These are phyloP conservation scores for Euproctis similis DNA, from an alignment of 2,888 invertebrate genomes.

Conservation along the genomic window DNA sequence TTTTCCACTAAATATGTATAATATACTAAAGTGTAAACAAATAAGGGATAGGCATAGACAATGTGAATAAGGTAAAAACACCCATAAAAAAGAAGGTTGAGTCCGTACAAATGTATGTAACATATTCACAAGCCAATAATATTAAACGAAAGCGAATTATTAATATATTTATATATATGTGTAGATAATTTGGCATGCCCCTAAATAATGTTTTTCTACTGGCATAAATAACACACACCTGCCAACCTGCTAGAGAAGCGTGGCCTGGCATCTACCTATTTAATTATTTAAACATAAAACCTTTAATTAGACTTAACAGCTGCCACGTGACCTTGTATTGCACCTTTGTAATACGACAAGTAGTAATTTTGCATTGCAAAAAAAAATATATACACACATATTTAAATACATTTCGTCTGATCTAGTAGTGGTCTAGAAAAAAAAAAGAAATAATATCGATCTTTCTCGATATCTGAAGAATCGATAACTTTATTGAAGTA, in stretches of 20 bases:
- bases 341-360: slow-evolving; percentile 66
- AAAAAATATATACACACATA: slow-evolving; percentile 62
- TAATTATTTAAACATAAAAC: slow-evolving; percentile 74
- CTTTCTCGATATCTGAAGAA: slow-evolving; percentile 29
- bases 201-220: slow-evolving; percentile 69
- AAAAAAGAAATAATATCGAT: slow-evolving; percentile 20
- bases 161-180: slow-evolving; percentile 20
- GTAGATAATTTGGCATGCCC: slow-evolving; percentile 57
- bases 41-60: too few species aligned
- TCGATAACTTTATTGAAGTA: slow-evolving; percentile 32
- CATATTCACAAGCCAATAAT: slow-evolving; percentile 9
- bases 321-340: slow-evolving; percentile 60
- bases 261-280: slow-evolving; percentile 39
- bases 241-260: slow-evolving; percentile 41
- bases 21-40: too few species aligned
- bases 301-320: slow-evolving; percentile 68
- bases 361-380: slow-evolving; percentile 64
- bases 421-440: slow-evolving; percentile 29
- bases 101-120: not conserved
- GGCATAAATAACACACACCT: slow-evolving; percentile 61
- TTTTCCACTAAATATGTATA: too few species aligned
- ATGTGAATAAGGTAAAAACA: not conserved
- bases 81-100: too few species aligned
- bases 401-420: too few species aligned
- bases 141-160: slow-evolving; percentile 32